Percentiles rank a stretch among this genome's conserved stretches.
Conservation (phyloP, 2,797 vertebrate species). For the Echeneis naucrates region DNA sequence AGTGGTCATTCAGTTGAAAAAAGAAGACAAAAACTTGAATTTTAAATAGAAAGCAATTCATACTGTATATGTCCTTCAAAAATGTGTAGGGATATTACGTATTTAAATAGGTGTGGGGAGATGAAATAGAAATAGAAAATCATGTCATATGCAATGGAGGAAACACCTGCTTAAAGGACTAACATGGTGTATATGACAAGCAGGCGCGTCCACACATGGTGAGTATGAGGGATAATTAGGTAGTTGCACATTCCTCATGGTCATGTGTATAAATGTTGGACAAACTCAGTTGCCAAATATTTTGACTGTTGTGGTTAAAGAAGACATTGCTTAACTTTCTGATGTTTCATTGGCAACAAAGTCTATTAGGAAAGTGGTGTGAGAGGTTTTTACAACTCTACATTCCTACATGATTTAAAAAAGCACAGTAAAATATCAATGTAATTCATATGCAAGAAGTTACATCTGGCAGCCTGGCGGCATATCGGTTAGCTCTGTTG, state of each 20-base stretch:
- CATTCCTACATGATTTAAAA: no score
- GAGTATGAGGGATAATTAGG: constrained; percentile 32
- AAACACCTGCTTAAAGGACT: constrained; percentile 55
- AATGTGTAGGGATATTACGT: no score
- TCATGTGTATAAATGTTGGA: constrained; percentile 9
- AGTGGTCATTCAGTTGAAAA: not conserved
- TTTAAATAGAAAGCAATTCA: not conserved
- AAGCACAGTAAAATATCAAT: not conserved
- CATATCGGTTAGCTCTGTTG: no score
- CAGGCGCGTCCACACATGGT: constrained; percentile 56
- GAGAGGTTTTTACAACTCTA: not conserved
- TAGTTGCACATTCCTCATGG: constrained; percentile 25
- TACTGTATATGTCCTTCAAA: not conserved
- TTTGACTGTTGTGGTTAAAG: constrained; percentile 5
- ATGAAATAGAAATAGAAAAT: constrained; percentile 24
- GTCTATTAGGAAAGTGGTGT: not conserved
- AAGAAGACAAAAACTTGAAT: not conserved
- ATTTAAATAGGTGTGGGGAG: constrained; percentile 4
- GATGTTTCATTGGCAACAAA: not conserved
- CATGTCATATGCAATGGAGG: constrained; percentile 22
- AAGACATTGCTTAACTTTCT: not conserved
- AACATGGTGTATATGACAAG: constrained; percentile 21
- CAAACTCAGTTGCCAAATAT: not conserved
- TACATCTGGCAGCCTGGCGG: no score
- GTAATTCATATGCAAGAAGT: not conserved